Evolutionary conservation across 2,113 vertebrate species (phyloP), one percentile per base, ranked within the genome.

Genomic region (Pangasianodon gigas): DNA sequence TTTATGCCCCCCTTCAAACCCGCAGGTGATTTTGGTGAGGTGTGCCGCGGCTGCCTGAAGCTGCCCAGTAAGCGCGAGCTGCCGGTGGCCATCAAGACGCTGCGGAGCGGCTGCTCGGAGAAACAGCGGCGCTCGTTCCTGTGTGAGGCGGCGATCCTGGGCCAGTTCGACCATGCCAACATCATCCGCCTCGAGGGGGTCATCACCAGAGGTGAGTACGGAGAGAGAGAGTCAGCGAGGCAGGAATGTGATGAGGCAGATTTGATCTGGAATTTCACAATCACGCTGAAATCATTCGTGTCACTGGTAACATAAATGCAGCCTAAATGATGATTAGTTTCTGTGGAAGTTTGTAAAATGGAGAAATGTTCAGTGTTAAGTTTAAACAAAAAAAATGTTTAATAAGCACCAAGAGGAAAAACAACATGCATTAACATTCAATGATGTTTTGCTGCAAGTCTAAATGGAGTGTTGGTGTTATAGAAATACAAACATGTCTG

Each of bases 141-240:
- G 93, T 97, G 96, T 0, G 96, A 99, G 86, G 98, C 98, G 0
- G 97, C 96, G 88, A 97, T 98, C 77, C 96, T 99, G 92, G 98
- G 98, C 32, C 98, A 99, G 96, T 99, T 99, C 0, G 98, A 99
- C 93, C 98, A 99, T 56, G 92, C 96, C 93, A 98, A 99, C 0
- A 95, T 99, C 89, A 95, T 99, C 92, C 96, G 98, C 18, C 96
- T 99, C 74, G 98, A 99, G 91, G 98, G 98, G 0, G 98, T 99
- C 44, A 95, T 99, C 95, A 99, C 98, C 91, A 95, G 96, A 93
- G 98, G 98, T 98, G 89, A 91, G 88, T 3, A 79, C 26, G 24
- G 80, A 83, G 37, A 65, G 46, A 80, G 62, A 46, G 3, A 46
- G 65, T 51, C 44, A 29, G 8, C 19, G 69, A 54, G n/a, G 48